Evolutionary conservation across 2,113 vertebrate species (phyloP).

Genomic region (Chaetodon trifascialis): DNA sequence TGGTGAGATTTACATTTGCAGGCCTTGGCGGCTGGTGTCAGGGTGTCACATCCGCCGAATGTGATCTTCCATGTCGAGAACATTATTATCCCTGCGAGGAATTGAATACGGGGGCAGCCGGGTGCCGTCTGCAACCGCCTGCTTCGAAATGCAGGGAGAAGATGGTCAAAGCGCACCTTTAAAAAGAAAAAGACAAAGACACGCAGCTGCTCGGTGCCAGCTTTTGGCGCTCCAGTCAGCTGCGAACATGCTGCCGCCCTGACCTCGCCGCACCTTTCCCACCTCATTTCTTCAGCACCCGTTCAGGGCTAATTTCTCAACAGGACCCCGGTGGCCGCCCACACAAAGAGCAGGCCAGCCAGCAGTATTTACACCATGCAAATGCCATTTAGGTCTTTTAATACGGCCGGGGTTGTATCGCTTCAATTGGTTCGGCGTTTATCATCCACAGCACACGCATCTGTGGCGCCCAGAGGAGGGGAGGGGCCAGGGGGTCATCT

Average conservation of each 20-base stretch:
- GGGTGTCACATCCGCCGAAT: slow-evolving; percentile 57
- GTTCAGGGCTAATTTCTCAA: slow-evolving; percentile 58
- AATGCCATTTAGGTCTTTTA: slow-evolving; percentile 74
- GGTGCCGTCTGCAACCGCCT: slow-evolving; percentile 21
- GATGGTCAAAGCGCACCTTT: background rate
- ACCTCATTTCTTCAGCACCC: slow-evolving; percentile 42
- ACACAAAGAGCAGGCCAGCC: slow-evolving; percentile 75
- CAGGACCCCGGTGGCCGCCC: slow-evolving; percentile 64
- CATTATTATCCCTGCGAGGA: slow-evolving; percentile 57
- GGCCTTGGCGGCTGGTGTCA: slow-evolving; percentile 63
- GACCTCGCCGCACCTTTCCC: slow-evolving; percentile 47
- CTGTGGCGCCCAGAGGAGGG: slow-evolving; percentile 61
- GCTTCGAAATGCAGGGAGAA: slow-evolving; percentile 1
- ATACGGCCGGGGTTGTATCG: slow-evolving; percentile 58
- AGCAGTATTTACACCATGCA: slow-evolving; percentile 78
- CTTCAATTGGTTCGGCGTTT: slow-evolving; percentile 74
- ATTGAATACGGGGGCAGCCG: slow-evolving; percentile 23
- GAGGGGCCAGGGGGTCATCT: slow-evolving; percentile 52
- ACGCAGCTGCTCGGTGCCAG: background rate
- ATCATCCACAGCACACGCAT: slow-evolving; percentile 70
- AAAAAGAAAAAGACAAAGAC: background rate
- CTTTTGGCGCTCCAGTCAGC: slow-evolving; percentile 29
- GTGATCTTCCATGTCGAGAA: slow-evolving; percentile 68
- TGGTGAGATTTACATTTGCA: slow-evolving; percentile 71
- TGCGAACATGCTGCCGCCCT: slow-evolving; percentile 40